Evolutionary conservation across 2,888 invertebrate genomes (phyloP).

Genomic region (Drosophila maculinotata): DNA sequence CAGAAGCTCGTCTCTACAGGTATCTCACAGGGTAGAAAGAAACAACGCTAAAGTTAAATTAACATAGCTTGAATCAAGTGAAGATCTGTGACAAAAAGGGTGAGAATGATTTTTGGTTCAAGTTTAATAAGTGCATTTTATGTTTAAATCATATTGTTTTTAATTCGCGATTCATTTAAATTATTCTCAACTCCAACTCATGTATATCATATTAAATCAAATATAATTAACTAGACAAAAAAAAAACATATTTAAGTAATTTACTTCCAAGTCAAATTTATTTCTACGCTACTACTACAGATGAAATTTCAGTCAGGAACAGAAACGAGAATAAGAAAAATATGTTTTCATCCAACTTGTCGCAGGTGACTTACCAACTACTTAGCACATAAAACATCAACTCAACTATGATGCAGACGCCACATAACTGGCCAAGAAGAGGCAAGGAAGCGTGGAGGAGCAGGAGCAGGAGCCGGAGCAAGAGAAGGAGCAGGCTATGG

Average conservation of each 20-base stretch:
- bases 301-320: slow-evolving; percentile 14
- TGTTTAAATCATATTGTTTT: too few relatives aligned
- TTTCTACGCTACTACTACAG: slow-evolving; percentile 5
- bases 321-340: slow-evolving; percentile 9
- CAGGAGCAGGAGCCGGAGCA: not conserved
- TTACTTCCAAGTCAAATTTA: not conserved
- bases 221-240: too few relatives aligned
- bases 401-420: slow-evolving; percentile 60
- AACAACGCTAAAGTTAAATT: slow-evolving; percentile 66
- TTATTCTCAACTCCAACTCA: too few relatives aligned
- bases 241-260: not conserved
- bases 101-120: not conserved
- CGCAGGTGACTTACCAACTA: slow-evolving; percentile 83
- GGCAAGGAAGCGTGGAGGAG: not conserved
- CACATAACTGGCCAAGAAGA: not conserved
- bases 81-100: not conserved
- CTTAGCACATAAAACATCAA: slow-evolving; percentile 77
- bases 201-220: too few relatives aligned
- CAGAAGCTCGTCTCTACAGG: slow-evolving; percentile 99
- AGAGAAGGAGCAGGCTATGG: not conserved
- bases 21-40: slow-evolving; percentile 95
- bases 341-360: slow-evolving; percentile 78
- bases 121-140: too few relatives aligned
- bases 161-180: too few relatives aligned
- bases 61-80: not conserved